phyloP scores from a whole-genome alignment of 1,140 invertebrate genomes.

The Cydia pomonella region DNA sequence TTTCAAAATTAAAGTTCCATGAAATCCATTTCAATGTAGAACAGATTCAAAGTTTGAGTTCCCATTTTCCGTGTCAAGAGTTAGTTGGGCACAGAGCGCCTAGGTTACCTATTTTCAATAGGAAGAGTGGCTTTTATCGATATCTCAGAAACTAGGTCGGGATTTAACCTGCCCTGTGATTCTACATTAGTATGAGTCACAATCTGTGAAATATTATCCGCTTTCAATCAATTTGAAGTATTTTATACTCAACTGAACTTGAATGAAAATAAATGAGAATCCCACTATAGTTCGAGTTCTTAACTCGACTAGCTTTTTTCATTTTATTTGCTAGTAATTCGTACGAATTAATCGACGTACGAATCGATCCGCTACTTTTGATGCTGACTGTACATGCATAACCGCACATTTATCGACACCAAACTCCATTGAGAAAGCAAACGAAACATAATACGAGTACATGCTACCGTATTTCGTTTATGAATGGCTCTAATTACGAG shows the following conservation, averaged over 20 bases:
- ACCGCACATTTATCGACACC: too few relatives aligned
- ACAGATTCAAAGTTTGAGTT: constrained; percentile 38
- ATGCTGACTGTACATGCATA: too few relatives aligned
- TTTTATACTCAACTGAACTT: neutral
- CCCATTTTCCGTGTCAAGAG: constrained; percentile 38
- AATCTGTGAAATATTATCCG: neutral
- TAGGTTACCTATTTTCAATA: constrained; percentile 53
- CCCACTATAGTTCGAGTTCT: too few relatives aligned
- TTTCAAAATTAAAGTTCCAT: constrained; percentile 31
- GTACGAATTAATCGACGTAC: too few relatives aligned
- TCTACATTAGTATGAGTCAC: neutral
- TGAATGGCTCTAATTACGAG: too few relatives aligned
- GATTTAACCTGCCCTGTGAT: constrained; percentile 51
- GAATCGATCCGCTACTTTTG: too few relatives aligned
- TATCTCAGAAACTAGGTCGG: constrained; percentile 53
- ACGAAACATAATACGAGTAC: too few relatives aligned
- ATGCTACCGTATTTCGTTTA: too few relatives aligned
- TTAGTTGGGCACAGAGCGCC: constrained; percentile 32
- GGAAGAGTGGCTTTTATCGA: constrained; percentile 59
- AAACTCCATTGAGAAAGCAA: too few relatives aligned
- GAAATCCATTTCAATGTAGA: constrained; percentile 34
- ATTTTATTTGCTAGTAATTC: too few relatives aligned
- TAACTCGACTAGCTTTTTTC: too few relatives aligned
- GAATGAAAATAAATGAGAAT: too few relatives aligned
- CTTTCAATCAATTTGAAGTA: neutral